Conservation (phyloP, 2,888 invertebrate genomes). For the Cenopis cana region DNA sequence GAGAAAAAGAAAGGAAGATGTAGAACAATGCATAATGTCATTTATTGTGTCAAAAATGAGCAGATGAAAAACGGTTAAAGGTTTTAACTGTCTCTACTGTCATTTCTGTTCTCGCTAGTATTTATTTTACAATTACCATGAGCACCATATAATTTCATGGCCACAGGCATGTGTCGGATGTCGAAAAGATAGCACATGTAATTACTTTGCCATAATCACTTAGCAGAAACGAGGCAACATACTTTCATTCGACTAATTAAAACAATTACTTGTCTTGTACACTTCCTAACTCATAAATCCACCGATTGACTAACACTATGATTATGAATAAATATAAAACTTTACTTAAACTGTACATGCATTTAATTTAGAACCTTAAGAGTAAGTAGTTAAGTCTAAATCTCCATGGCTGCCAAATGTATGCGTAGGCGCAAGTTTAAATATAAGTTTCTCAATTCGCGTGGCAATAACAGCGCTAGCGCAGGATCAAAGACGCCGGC, state of each 20-base stretch:
- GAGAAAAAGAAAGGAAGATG: no score
- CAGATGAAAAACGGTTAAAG: background rate
- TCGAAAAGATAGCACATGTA: background rate
- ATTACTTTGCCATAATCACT: background rate
- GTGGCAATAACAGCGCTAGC: background rate
- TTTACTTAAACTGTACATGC: background rate
- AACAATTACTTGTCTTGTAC: background rate
- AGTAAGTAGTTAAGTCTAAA: background rate
- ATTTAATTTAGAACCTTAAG: background rate
- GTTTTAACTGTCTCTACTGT: background rate
- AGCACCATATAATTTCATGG: background rate
- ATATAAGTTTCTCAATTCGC: slow-evolving; percentile 11
- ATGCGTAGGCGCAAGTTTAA: background rate
- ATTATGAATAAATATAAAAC: background rate
- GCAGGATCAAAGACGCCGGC: slow-evolving; percentile 7
- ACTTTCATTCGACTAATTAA: background rate
- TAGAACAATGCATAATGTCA: background rate
- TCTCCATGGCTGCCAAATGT: background rate
- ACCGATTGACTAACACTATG: background rate
- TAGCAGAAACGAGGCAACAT: background rate
- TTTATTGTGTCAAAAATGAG: background rate
- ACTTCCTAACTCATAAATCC: slow-evolving; percentile 3
- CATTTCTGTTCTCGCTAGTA: background rate
- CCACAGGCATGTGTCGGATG: background rate
- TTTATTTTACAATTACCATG: background rate